Evolutionary conservation across 2,113 vertebrate genomes (phyloP), one percentile per base, ranked within the genome.

Genomic region (Myocastor coypus): DNA sequence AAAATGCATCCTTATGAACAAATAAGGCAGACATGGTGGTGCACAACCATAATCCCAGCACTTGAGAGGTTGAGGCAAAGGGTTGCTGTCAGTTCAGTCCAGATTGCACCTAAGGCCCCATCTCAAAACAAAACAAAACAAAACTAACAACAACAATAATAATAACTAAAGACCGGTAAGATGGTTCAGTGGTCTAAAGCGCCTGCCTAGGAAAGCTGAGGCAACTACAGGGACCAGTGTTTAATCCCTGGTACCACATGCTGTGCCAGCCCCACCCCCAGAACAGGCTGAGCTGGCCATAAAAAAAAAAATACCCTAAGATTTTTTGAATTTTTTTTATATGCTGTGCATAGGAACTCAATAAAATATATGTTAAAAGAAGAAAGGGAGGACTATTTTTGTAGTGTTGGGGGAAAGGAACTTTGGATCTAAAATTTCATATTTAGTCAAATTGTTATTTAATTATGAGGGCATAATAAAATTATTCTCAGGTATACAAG

Each of bases 281-380:
- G n/a, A n/a, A n/a, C n/a, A n/a, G n/a, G n/a, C n/a, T n/a, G n/a
- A n/a, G n/a, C n/a, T n/a, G n/a, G n/a, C n/a, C n/a, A n/a, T n/a
- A n/a, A n/a, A n/a, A n/a, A n/a, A n/a, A n/a, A n/a, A n/a, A n/a
- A n/a, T n/a, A n/a, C 57, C 14, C 26, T 80, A 85, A 94, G 37
- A 59, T 52, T 95, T 82, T n/a, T 89, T 63, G 52, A 91, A 77
- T 81, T 81, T 17, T 95, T 52, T 68, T 78, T 57, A 85, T 34
- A 59, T 37, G 9, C 8, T n/a, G 80, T n/a, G 42, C 75, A 89
- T 77, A 77, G n/a, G 30, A 61, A 28, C 26, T 42, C n/a, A 84
- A 32, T 84, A 84, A 30, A 84, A 46, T 28, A 40, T 10, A 46
- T 9, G 28, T 20, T 84, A 19, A 85, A 66, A 64, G 40, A 66